Evolutionary conservation across 1,140 invertebrate species (phyloP).

Genomic region (Ooceraea biroi): DNA sequence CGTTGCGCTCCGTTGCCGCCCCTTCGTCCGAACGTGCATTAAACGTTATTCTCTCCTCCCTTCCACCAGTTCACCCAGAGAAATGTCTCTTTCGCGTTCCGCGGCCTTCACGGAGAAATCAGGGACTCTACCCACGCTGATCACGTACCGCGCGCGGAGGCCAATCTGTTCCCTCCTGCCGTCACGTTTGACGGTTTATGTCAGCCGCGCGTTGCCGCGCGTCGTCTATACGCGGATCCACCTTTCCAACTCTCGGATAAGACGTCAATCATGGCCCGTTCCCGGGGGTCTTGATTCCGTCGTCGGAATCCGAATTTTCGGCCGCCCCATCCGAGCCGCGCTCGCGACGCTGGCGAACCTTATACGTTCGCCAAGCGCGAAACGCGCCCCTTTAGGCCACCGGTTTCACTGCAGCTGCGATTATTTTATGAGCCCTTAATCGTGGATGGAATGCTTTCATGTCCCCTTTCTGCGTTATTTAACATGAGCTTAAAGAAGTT

Average conservation of each 20-base stretch:
- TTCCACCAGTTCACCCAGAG: not conserved
- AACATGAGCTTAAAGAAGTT: not conserved
- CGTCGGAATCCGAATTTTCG: conserved; percentile 67
- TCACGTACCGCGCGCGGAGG: conserved; percentile 77
- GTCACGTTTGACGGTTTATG: conserved; percentile 81
- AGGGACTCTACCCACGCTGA: conserved; percentile 73
- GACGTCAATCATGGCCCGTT: conserved; percentile 78
- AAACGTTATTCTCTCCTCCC: conserved; percentile 37
- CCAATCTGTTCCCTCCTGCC: conserved; percentile 77
- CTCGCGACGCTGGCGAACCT: no score
- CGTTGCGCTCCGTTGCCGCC: not conserved
- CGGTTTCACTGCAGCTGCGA: not conserved
- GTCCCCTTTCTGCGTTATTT: not conserved
- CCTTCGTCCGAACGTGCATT: not conserved
- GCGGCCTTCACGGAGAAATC: conserved; percentile 54
- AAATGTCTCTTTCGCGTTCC: conserved; percentile 36
- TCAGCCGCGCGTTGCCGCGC: conserved; percentile 74
- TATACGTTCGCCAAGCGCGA: not conserved
- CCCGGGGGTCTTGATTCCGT: conserved; percentile 62
- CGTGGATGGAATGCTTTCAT: conserved; percentile 32
- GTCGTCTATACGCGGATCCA: conserved; percentile 70
- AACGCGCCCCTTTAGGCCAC: not conserved
- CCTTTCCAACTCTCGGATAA: conserved; percentile 63
- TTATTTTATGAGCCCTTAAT: conserved; percentile 36
- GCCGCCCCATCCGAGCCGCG: conserved; percentile 7